A percentile compares a stretch with the other conserved stretches of the same genome.
Conservation (phyloP, 1,140 invertebrate species). For the Euglossa dilemma region DNA sequence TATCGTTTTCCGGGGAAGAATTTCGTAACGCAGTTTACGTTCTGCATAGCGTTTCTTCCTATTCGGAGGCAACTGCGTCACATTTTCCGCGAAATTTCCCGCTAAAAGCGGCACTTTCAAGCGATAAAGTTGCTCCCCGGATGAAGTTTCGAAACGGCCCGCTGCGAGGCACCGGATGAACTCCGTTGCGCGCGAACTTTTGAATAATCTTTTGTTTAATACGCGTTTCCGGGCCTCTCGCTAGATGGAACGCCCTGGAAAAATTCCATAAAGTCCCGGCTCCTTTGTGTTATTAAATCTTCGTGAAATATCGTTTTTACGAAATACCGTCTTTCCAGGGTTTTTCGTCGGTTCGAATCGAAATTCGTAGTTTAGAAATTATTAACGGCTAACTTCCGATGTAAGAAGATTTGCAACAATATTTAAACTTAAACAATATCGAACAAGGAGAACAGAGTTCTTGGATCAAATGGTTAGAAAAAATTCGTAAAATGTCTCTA, state of each 20-base stretch:
- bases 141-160: constrained; percentile 15
- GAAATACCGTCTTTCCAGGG: no score
- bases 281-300: no score
- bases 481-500: no score
- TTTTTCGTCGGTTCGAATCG: no score
- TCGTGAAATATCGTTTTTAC: no score
- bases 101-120: neutral
- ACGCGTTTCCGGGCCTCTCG: neutral
- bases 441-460: no score
- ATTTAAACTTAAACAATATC: no score
- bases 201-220: constrained; percentile 23
- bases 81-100: neutral
- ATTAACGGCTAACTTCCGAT: no score
- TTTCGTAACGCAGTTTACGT: neutral
- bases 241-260: neutral
- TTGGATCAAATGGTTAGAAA: no score
- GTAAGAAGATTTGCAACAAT: no score
- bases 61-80: neutral
- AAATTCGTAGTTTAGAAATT: no score
- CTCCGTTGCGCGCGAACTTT: neutral
- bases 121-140: neutral
- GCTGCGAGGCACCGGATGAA: neutral
- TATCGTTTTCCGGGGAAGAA: neutral
- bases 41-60: neutral
- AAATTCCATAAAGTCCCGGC: neutral